phyloP scores from a whole-genome alignment of 2,113 vertebrate species.

The Chaetops frenatus region DNA sequence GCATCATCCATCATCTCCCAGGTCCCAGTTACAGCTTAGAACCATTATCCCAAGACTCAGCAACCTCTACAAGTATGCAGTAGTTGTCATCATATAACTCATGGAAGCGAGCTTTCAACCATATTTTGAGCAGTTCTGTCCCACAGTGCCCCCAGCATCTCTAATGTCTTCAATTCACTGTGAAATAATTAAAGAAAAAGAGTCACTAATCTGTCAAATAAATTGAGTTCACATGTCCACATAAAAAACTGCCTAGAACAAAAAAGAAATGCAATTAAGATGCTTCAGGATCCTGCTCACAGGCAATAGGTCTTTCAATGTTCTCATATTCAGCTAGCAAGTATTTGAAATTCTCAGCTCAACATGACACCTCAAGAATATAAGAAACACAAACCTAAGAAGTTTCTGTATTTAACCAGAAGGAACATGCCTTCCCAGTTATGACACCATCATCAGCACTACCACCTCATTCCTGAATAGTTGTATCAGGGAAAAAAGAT shows the following conservation, averaged over 20 bases:
- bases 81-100: background rate
- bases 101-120: background rate
- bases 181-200: background rate
- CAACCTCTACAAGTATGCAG: background rate
- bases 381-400: background rate
- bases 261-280: background rate
- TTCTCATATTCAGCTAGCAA: background rate
- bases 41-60: background rate
- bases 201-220: background rate
- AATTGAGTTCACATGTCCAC: background rate
- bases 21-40: background rate
- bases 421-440: background rate
- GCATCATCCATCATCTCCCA: background rate
- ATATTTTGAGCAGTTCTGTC: background rate
- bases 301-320: background rate
- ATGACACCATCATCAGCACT: background rate
- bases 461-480: background rate
- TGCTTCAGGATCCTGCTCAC: background rate
- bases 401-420: background rate
- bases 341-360: background rate
- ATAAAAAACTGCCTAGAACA: background rate
- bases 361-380: background rate
- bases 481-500: background rate
- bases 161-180: background rate
- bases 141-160: background rate